phyloP scores from a whole-genome alignment of 2,113 vertebrate genomes.

The Tonatia bakeri region DNA sequence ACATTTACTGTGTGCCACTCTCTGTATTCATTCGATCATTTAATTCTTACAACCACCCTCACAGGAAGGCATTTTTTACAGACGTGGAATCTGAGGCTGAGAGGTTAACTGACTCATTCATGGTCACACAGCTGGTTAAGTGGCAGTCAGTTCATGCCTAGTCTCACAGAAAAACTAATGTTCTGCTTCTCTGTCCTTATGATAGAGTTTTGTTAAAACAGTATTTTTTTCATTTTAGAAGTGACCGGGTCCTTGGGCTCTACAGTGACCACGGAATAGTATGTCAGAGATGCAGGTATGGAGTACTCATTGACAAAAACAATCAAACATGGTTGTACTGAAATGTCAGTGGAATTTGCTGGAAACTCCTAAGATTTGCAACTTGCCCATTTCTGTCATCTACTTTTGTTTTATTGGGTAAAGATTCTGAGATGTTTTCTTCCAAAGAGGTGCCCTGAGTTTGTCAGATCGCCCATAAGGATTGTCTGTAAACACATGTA shows the following conservation, averaged over 20 bases:
- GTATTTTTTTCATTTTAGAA: neutral
- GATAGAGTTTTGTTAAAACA: neutral
- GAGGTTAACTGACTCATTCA: neutral
- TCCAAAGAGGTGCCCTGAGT: neutral
- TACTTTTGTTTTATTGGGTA: neutral
- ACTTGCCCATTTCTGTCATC: neutral
- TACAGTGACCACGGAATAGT: neutral
- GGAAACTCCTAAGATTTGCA: neutral
- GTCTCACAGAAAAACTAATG: neutral
- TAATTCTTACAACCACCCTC: neutral
- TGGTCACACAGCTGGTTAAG: neutral
- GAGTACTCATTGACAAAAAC: neutral
- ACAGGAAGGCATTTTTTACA: neutral
- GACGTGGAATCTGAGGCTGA: neutral
- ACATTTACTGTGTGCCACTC: neutral
- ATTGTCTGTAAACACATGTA: neutral
- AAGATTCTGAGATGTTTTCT: neutral
- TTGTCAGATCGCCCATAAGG: neutral
- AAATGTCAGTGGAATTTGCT: conserved; percentile 16
- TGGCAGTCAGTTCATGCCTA: neutral
- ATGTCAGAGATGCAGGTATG: neutral
- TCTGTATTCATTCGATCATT: neutral
- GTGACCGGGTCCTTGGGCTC: neutral
- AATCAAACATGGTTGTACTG: neutral
- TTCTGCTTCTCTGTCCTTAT: neutral